Evolutionary conservation across 2,888 invertebrate genomes (phyloP).

Genomic region (Arenicola marina): DNA sequence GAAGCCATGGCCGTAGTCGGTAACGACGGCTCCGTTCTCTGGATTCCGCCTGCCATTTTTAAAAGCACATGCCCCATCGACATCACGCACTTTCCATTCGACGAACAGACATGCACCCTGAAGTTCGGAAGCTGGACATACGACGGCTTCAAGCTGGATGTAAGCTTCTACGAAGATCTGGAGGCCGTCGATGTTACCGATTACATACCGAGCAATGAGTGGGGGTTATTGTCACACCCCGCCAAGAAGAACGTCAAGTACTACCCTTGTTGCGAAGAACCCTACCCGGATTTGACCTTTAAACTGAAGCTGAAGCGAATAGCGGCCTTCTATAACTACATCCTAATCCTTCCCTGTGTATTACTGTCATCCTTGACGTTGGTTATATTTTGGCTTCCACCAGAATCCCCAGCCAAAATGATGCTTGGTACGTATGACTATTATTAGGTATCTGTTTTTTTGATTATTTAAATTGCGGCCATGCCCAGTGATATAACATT

Average conservation of each 20-base stretch:
- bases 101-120: slow-evolving; percentile 53
- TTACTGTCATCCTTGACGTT: slow-evolving; percentile 59
- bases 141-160: slow-evolving; percentile 49
- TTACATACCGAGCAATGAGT: slow-evolving; percentile 57
- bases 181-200: slow-evolving; percentile 37
- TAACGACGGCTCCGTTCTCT: slow-evolving; percentile 44
- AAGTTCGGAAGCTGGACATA: slow-evolving; percentile 61
- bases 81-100: slow-evolving; percentile 58
- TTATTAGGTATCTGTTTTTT: not conserved
- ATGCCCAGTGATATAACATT: not conserved
- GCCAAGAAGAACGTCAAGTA: slow-evolving; percentile 44
- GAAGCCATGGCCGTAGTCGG: slow-evolving; percentile 52
- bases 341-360: slow-evolving; percentile 60
- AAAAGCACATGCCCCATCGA: slow-evolving; percentile 58
- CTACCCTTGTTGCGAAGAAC: slow-evolving; percentile 52
- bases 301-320: slow-evolving; percentile 39
- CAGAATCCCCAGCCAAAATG: slow-evolving; percentile 61
- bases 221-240: slow-evolving; percentile 43
- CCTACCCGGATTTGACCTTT: slow-evolving; percentile 55
- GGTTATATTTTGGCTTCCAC: slow-evolving; percentile 62
- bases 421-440: slow-evolving; percentile 45
- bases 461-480: too few relatives aligned
- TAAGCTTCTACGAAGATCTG: slow-evolving; percentile 34
- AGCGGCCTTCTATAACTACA: slow-evolving; percentile 53
- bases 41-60: slow-evolving; percentile 54